Evolutionary conservation across 2,888 invertebrate genomes (phyloP).

Genomic region (Adelognathus sp.): DNA sequence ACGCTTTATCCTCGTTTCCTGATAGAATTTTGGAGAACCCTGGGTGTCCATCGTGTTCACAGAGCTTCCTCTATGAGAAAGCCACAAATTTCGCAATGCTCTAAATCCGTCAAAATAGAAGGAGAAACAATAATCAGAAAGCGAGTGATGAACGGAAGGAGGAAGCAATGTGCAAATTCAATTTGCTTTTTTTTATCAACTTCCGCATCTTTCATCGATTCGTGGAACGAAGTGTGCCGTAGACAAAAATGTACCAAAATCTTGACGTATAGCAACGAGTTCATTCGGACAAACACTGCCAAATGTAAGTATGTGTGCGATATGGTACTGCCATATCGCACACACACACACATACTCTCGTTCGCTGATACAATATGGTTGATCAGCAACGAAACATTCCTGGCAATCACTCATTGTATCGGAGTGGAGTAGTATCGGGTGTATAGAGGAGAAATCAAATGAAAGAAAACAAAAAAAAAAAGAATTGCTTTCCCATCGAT

Average conservation of each 20-base stretch:
- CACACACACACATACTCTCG: neutral
- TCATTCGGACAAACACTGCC: neutral
- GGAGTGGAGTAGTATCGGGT: slow-evolving; percentile 10
- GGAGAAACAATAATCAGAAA: too few relatives aligned
- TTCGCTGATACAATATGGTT: neutral
- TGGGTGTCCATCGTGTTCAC: neutral
- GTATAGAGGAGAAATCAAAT: neutral
- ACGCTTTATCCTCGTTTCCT: too few relatives aligned
- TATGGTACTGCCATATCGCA: too few relatives aligned
- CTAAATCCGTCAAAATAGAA: too few relatives aligned
- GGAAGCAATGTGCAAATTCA: slow-evolving; percentile 33
- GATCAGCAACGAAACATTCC: slow-evolving; percentile 9
- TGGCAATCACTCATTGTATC: slow-evolving; percentile 26
- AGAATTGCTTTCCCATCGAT: neutral
- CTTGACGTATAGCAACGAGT: neutral
- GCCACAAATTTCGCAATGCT: neutral
- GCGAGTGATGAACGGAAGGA: too few relatives aligned
- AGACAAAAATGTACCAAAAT: neutral
- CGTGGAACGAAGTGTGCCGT: neutral
- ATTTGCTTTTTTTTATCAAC: slow-evolving; percentile 70
- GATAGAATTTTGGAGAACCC: too few relatives aligned
- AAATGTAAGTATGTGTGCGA: neutral
- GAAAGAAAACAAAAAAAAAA: neutral
- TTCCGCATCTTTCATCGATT: slow-evolving; percentile 50
- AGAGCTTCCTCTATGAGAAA: neutral